Base-by-base conservation (phyloP, 2,888 invertebrate species). In the Xestia c-nigrum region DNA sequence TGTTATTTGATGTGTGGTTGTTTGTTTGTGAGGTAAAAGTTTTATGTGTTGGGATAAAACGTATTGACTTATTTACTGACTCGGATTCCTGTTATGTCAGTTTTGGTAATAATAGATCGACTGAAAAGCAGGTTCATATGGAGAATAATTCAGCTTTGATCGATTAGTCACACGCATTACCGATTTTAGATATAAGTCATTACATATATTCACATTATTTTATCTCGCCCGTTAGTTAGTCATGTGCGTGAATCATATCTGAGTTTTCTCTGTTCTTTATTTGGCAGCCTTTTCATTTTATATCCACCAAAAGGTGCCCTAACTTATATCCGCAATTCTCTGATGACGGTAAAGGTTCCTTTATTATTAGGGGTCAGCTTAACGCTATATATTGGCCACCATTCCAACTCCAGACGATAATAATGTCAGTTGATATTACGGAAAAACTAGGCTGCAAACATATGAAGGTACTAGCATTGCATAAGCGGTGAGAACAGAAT, bases 1-100 rank as follows among this genome's bases (percentile, higher is more conserved):
- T 74, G 64, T 73, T 69, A 66, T 80, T 81, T 72, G 69, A 63
- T 76, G 72, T 72, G 84, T 67, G 31, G 65, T 66, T 82, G 47
- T 73, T 68, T 83, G n/a, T 80, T 38, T 50, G 47, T 19, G 50
- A 65, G 75, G 61, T 52, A 14, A 66, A 57, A 68, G 12, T 83
- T 83, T 38, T 77, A 63, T 69, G 52, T 59, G 19, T 52, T 66
- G 1, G 10, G 38, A 31, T 57, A 43, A 72, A 50, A 79, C 57
- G 50, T 72, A 77, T 57, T 72, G 78, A 50, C 43, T 78, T 64
- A 78, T 72, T 31, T 77, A 72, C 24, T 43, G 40, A 66, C 6
- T 57, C 31, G 14, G 10, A 21, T 67, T 50, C 10, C 3, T 46
- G 19, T 64, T 50, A 64, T 12, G 24, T 38, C 24, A 38, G 31